Evolutionary conservation across 2,888 invertebrate species (phyloP), one percentile per base, ranked within the genome.

Genomic region (Smittia sp.): DNA sequence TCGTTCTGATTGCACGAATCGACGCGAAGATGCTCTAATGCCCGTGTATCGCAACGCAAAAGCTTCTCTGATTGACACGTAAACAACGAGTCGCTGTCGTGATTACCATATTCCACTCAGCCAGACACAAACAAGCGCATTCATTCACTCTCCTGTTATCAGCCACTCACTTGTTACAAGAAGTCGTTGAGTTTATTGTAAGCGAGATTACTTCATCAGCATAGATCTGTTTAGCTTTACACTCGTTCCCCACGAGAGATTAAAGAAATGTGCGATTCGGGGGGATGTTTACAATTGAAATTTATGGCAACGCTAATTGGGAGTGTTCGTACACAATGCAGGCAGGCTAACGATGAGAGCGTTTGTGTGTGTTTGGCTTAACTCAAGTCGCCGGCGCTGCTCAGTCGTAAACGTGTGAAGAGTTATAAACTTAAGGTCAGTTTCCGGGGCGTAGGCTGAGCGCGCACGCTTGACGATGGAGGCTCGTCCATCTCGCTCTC

Each of bases 381-480:
- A 22, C 6, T 58, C 58, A 58, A 58, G 20, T 46, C 46, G n/a
- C n/a, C n/a, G n/a, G n/a, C 11, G 46, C 13, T 22, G n/a, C 58
- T 20, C n/a, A 39, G 46, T 46, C 18, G 22, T 20, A 2, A 18
- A 1, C 7, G 58, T 22, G 58, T 3, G 6, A 58, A 58, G 18
- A 58, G 2, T 58, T 20, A 13, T 63, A 63, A 22, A 63, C 25
- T 63, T 63, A 63, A 63, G 27, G 63, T 63, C 63, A 63, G 13
- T 25, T 63, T 63, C 63, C 63, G 63, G 63, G 25, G 63, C 24
- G 63, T 63, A 25, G 25, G 63, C 27, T 63, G 62, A 62, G 62
- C 24, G 25, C 25, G 11, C 15, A n/a, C 9, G 1, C 25, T 6
- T 6, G 4, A n/a, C 24, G 22, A 63, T 25, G 63, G 63, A 63